Evolutionary conservation across 2,113 vertebrate species (phyloP).

Genomic region (Anoura caudifer): DNA sequence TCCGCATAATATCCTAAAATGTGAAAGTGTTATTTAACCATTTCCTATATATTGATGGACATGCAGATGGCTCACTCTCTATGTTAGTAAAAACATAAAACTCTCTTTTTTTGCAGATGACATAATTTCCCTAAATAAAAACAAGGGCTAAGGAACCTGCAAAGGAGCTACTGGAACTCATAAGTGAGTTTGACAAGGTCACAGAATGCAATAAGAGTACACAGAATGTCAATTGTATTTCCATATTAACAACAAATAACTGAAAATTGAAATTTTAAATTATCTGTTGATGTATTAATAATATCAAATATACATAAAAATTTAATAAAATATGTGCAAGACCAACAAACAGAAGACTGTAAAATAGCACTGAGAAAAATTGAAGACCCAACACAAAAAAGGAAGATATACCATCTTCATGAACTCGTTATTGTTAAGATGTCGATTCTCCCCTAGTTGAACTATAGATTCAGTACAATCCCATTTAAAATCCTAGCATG

Average conservation of each 20-base stretch:
- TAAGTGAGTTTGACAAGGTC: background rate
- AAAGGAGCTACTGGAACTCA: background rate
- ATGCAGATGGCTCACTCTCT: background rate
- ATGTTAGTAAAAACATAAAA: background rate
- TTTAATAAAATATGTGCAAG: background rate
- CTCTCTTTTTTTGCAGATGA: background rate
- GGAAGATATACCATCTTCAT: background rate
- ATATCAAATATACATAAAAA: background rate
- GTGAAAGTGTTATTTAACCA: background rate
- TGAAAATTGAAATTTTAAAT: background rate
- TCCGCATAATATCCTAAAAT: background rate
- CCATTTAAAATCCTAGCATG: background rate
- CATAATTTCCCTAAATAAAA: background rate
- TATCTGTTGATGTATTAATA: background rate
- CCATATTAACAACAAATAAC: background rate
- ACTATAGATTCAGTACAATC: background rate
- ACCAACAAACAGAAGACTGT: background rate
- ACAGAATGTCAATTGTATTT: background rate
- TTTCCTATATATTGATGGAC: background rate
- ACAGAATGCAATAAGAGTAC: background rate
- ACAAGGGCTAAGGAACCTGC: background rate
- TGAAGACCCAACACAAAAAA: background rate
- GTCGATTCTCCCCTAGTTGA: background rate
- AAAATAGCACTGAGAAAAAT: background rate
- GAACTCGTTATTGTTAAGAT: background rate